Percentiles rank a stretch among this genome's conserved stretches.
phyloP scores from a whole-genome alignment of 2,113 vertebrate genomes.

The Tyto alba region DNA sequence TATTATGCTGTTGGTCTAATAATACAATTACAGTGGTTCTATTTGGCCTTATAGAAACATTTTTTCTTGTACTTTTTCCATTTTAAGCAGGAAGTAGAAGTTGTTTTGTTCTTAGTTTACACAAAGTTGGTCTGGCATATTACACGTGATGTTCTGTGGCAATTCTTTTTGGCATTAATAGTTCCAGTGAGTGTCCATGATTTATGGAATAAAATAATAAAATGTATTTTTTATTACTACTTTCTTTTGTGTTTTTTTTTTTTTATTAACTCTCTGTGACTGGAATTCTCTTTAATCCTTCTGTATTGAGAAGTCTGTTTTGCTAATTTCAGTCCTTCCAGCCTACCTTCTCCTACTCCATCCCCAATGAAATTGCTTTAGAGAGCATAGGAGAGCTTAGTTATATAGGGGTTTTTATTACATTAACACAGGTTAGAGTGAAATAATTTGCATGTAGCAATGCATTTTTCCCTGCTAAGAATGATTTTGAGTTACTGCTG shows the following conservation, averaged over 20 bases:
- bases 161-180: not conserved
- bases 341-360: not conserved
- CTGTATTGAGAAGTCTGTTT: not conserved
- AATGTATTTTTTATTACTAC: not conserved
- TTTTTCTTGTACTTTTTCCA: not conserved
- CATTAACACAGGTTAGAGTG: not conserved
- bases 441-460: not conserved
- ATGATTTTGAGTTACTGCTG: not conserved
- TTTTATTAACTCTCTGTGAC: not conserved
- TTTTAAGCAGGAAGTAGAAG: not conserved
- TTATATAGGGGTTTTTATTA: not conserved
- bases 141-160: fast-evolving
- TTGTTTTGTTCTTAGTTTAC: not conserved
- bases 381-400: not conserved
- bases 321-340: not conserved
- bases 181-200: not conserved
- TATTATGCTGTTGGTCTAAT: not conserved
- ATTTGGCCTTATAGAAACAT: not conserved
- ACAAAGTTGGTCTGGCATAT: not conserved
- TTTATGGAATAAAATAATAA: not conserved
- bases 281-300: not conserved
- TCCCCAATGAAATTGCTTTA: not conserved
- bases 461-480: not conserved
- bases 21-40: not conserved
- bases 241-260: not conserved